A percentile compares a stretch with the other conserved stretches of the same genome.
phyloP scores from a whole-genome alignment of 1,140 invertebrate species.

The Conus betulinus region DNA sequence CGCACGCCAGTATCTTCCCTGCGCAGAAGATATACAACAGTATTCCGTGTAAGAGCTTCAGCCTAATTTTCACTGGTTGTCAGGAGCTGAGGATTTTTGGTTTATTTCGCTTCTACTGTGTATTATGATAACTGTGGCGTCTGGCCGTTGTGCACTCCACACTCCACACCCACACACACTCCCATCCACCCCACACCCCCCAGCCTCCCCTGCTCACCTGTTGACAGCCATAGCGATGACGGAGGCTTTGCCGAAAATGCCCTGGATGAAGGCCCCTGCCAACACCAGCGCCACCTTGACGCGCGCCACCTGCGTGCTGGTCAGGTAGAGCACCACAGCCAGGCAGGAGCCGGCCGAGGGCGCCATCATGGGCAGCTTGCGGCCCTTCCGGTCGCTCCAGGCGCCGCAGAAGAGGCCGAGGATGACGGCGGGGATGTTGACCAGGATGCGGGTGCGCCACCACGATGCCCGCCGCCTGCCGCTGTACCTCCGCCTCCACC shows the following conservation, averaged over 20 bases:
- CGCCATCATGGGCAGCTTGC: conserved; percentile 74
- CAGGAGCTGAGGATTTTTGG: too few relatives aligned
- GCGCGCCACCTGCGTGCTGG: conserved; percentile 50
- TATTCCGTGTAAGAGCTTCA: too few relatives aligned
- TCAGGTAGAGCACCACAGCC: conserved; percentile 68
- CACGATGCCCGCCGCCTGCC: conserved; percentile 61
- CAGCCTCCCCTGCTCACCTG: conserved; percentile 29
- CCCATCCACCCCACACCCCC: neutral
- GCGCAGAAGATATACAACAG: too few relatives aligned
- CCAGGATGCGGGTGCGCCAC: conserved; percentile 70
- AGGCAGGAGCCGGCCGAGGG: conserved; percentile 70
- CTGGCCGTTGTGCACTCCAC: too few relatives aligned
- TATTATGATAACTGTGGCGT: too few relatives aligned
- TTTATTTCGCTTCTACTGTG: too few relatives aligned
- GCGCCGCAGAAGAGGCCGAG: conserved; percentile 73
- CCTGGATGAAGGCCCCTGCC: conserved; percentile 64
- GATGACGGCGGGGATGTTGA: conserved; percentile 72
- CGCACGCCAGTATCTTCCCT: too few relatives aligned
- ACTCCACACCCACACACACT: neutral
- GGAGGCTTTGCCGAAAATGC: conserved; percentile 71
- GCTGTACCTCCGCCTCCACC: conserved; percentile 65
- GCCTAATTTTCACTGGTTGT: too few relatives aligned
- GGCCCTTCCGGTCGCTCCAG: conserved; percentile 72
- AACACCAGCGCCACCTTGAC: conserved; percentile 61
- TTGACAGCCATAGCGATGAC: conserved; percentile 75